Evolutionary conservation across 2,888 invertebrate species (phyloP), one percentile per base, ranked within the genome.

Genomic region (Elmis aenea): DNA sequence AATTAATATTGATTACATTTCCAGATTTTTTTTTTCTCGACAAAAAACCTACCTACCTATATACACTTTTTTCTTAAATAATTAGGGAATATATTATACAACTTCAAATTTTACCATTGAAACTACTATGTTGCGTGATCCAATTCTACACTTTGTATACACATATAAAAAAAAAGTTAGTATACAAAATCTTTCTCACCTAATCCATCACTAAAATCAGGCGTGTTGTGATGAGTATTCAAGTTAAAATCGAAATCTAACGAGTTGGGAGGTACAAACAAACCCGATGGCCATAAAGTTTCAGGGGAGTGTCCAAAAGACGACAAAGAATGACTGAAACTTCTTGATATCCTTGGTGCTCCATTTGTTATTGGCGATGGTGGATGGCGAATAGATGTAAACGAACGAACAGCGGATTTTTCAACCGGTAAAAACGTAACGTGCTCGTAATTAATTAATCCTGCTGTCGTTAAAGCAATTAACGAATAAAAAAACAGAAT

Each of bases 171-270:
- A n/a, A n/a, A n/a, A n/a, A n/a, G n/a, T n/a, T n/a, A n/a, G n/a
- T n/a, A n/a, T n/a, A n/a, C n/a, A n/a, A n/a, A n/a, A n/a, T n/a
- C n/a, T n/a, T n/a, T n/a, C n/a, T 52, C 57, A 69, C 69, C 62
- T 24, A 68, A 58, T 39, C 71, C 71, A 33, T 67, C 61, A 33
- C 66, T 64, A 34, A 64, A 69, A 49, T 69, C 65, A 0, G 69
- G 67, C 1, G 65, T 61, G 6, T 45, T 39, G 28, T 71, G 70
- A 8, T 63, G 64, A 13, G 68, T 61, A 24, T 74, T 55, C 23
- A 69, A 45, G 57, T 64, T 57, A 46, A 56, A 42, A 42, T 47
- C 51, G 46, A 55, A 32, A 55, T 58, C 53, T 11, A 67, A 62
- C 0, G 69, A 58, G 27, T 57, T 55, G 0, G 75, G 74, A 2